phyloP scores from a whole-genome alignment of 2,113 vertebrate genomes.

The Paralichthys olivaceus region DNA sequence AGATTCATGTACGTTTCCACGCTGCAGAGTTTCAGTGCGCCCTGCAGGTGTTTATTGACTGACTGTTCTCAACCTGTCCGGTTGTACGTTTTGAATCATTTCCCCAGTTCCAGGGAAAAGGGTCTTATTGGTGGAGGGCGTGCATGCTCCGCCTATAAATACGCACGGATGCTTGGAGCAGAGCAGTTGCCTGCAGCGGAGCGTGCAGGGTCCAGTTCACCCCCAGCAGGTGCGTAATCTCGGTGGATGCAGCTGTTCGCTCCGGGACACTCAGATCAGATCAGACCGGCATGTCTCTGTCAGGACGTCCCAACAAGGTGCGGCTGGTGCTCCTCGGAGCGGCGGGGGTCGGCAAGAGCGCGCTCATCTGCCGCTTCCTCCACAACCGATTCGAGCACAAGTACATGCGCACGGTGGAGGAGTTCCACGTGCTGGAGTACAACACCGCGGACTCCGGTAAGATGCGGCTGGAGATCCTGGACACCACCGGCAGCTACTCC shows the following conservation, averaged over 20 bases:
- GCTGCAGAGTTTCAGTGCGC: background rate
- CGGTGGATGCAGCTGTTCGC: background rate
- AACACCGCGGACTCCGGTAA: conserved; percentile 47
- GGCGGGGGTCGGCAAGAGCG: conserved; percentile 81
- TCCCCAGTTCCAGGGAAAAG: background rate
- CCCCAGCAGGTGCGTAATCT: background rate
- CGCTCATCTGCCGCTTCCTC: conserved; percentile 81
- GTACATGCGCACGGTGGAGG: conserved; percentile 82
- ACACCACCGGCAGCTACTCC: conserved; percentile 83
- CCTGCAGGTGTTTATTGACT: background rate
- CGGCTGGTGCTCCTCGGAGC: conserved; percentile 82
- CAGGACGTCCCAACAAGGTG: conserved; percentile 49
- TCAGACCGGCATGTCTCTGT: conserved; percentile 56
- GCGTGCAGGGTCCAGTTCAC: accelerated
- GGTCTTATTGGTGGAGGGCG: conserved; percentile 30
- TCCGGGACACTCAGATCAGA: background rate
- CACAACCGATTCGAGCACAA: conserved; percentile 75
- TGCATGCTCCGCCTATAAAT: conserved; percentile 5
- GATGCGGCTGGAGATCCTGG: conserved; percentile 79
- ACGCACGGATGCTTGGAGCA: background rate
- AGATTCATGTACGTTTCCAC: conserved; percentile 12
- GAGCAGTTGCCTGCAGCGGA: background rate
- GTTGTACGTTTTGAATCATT: background rate
- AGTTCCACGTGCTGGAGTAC: conserved; percentile 79
- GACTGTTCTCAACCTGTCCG: background rate